These are phyloP conservation scores for Gallinago media DNA, from an alignment of 2,113 vertebrate genomes.

Conservation along the genomic window DNA sequence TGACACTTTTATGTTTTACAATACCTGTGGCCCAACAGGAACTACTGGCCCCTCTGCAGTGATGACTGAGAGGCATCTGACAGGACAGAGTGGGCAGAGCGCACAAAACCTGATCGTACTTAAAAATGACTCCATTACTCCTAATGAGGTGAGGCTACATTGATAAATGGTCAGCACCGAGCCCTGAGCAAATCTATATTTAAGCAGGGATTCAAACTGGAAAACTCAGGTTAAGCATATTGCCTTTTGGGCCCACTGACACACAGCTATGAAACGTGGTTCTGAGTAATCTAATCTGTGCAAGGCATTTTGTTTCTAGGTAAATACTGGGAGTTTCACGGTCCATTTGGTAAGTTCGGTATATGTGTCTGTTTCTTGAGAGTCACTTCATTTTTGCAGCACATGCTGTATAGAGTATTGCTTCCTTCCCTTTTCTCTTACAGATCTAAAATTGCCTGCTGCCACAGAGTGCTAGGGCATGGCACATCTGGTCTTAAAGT, in stretches of 20 bases:
- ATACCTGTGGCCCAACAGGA: constrained; percentile 90
- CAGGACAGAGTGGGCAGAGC: constrained; percentile 91
- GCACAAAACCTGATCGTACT: constrained; percentile 88
- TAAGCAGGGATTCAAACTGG: background rate
- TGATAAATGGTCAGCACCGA: background rate
- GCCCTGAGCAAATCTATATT: background rate
- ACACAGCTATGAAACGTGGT: background rate
- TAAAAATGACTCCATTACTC: constrained; percentile 90
- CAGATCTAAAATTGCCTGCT: background rate
- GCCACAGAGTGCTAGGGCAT: background rate
- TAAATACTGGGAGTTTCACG: constrained; percentile 13
- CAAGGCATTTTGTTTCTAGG: constrained; percentile 24
- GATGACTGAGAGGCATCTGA: constrained; percentile 91
- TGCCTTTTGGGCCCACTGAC: background rate
- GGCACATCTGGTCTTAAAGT: background rate
- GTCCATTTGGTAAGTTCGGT: constrained; percentile 3
- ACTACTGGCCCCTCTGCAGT: constrained; percentile 82
- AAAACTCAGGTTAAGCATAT: background rate
- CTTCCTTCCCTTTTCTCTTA: background rate
- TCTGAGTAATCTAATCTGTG: background rate
- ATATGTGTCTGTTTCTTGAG: accelerated
- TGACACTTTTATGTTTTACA: constrained; percentile 99
- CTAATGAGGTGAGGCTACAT: constrained; percentile 81
- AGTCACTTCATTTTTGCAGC: background rate
- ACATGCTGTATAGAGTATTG: background rate